Percentiles rank a stretch among this genome's conserved stretches.
These are phyloP conservation scores for Apamea anceps DNA, from an alignment of 2,888 invertebrate species.

Conservation along the genomic window DNA sequence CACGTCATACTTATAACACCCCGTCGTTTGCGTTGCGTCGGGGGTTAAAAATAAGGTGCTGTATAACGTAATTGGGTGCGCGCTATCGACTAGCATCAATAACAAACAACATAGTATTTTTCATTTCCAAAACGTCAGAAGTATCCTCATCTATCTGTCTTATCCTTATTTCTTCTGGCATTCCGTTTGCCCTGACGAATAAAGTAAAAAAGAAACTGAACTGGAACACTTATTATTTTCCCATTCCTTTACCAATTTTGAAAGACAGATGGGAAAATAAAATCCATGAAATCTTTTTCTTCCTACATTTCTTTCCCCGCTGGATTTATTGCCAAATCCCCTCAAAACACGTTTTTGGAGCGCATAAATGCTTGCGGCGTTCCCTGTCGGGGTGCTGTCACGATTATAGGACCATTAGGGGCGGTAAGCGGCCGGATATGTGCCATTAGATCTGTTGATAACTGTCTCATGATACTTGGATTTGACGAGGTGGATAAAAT, in stretches of 20 bases:
- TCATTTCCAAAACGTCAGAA: too few relatives aligned
- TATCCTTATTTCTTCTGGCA: background rate
- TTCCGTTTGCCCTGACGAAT: background rate
- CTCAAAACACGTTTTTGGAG: conserved; percentile 3
- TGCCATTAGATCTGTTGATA: conserved; percentile 16
- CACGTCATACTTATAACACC: too few relatives aligned
- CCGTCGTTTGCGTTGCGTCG: too few relatives aligned
- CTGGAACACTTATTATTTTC: conserved; percentile 24
- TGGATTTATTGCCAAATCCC: conserved; percentile 23
- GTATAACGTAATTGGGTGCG: too few relatives aligned
- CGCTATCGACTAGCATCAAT: background rate
- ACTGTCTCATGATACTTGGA: conserved; percentile 2
- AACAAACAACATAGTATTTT: background rate
- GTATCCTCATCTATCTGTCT: background rate
- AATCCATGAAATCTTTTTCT: background rate
- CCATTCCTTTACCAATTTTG: background rate
- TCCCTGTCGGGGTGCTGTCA: conserved; percentile 6
- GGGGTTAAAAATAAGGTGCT: background rate
- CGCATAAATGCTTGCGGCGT: background rate
- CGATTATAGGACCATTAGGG: conserved; percentile 41
- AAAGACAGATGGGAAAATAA: conserved; percentile 28
- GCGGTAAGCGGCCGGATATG: conserved; percentile 9
- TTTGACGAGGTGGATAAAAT: background rate
- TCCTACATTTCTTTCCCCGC: background rate
- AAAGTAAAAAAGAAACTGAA: conserved; percentile 9